Evolutionary conservation across 1,140 invertebrate species (phyloP), one percentile per base, ranked within the genome.

Genomic region (Drosophila nikananu): DNA sequence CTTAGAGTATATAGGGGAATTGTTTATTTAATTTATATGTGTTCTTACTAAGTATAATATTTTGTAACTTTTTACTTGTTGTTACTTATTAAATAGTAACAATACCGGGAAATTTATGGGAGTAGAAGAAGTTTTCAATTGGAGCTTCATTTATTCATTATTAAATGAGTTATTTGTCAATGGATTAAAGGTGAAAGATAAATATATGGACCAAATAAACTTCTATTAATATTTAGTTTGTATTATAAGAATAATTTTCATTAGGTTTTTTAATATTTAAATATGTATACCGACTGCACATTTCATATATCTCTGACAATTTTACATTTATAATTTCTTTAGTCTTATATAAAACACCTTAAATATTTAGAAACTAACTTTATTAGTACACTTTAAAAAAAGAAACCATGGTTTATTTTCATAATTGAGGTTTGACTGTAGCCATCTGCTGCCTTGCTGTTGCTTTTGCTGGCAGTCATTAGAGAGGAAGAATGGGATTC

Each of bases 381-480:
- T 19, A 2, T 10, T 27, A 3, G 2, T 23, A 46, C 42, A 15
- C 21, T 23, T 23, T n/a, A n/a, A 15, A 48, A 48, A 46, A 7
- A 32, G 2, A 32, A 32, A 13, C 2, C 23, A 17, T 6, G 17
- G 2, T 39, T 19, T n/a, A 8, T 19, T 27, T 30, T 9, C 5
- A 0, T 21, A 55, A 49, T 19, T 9, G 39, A 55, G 27, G 17
- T 7, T n/a, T 25, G 0, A 78, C 75, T 78, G 74, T 78, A 15
- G 13, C n/a, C 27, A 62, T 68, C 57, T 54, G 57, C 23, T 39
- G 57, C 64, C 64, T 17, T 23, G 37, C 12, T 61, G 63, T 23
- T 39, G 32, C 35, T 23, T 35, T 39, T 55, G 63, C 30, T n/a
- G 72, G 74, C 49, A 55, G 57, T 77, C 75, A 77, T 77, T 77